Conservation (phyloP, 1,140 invertebrate genomes). For the Drosophila sp. region DNA sequence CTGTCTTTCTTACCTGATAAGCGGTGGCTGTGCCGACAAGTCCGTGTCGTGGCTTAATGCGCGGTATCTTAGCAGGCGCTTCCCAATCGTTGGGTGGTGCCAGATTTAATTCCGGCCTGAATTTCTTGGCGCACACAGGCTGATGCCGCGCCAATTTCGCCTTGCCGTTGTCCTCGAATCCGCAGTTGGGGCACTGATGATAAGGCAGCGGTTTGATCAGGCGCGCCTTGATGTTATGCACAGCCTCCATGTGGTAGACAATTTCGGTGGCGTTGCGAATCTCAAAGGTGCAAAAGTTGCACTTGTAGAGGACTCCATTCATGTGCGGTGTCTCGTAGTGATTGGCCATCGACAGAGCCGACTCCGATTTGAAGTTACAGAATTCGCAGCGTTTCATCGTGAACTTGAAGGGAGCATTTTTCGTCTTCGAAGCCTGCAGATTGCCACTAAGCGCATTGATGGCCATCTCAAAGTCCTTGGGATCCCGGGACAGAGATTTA, state of each 20-base stretch:
- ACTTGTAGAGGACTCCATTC: conserved; percentile 93
- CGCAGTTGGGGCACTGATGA: conserved; percentile 97
- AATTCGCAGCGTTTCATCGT: conserved; percentile 93
- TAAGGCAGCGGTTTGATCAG: conserved; percentile 93
- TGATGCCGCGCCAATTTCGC: conserved; percentile 95
- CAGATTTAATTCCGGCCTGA: conserved; percentile 93
- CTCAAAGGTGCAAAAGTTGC: conserved; percentile 94
- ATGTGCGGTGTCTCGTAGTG: conserved; percentile 97
- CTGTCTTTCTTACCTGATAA: conserved; percentile 77
- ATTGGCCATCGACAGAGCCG: conserved; percentile 92
- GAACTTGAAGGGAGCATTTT: conserved; percentile 93
- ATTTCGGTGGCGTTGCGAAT: conserved; percentile 94
- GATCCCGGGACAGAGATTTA: conserved; percentile 87
- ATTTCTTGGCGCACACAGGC: conserved; percentile 95
- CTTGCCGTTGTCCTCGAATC: conserved; percentile 97
- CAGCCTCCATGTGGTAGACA: conserved; percentile 95
- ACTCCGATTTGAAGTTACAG: conserved; percentile 97
- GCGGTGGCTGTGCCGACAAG: conserved; percentile 84
- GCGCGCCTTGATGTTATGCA: conserved; percentile 93
- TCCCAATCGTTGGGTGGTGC: conserved; percentile 95
- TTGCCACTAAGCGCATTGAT: conserved; percentile 92
- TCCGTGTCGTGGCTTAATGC: conserved; percentile 82
- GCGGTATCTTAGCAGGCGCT: conserved; percentile 95
- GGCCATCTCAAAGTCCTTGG: conserved; percentile 90
- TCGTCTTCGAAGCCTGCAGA: conserved; percentile 94